phyloP scores from a whole-genome alignment of 1,140 invertebrate genomes.

The Halictus rubicundus region DNA sequence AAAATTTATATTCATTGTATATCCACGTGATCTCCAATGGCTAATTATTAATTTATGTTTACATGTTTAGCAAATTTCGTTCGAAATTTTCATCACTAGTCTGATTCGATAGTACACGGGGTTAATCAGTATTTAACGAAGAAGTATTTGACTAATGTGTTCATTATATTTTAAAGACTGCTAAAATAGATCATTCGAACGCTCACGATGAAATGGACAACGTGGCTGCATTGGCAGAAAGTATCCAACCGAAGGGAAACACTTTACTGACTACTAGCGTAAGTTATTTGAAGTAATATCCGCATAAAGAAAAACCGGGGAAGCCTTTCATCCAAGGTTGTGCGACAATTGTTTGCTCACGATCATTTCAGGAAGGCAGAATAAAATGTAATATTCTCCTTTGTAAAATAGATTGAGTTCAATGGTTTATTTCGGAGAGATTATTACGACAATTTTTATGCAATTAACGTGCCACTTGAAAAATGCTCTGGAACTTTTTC shows the following conservation, averaged over 20 bases:
- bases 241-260: constrained; percentile 98
- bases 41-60: no score
- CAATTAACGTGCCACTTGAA: not conserved
- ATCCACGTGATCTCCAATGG: no score
- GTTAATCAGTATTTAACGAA: not conserved
- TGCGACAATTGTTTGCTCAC: constrained; percentile 62
- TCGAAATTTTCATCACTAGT: no score
- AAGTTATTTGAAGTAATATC: constrained; percentile 63
- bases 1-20: no score
- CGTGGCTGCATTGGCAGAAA: constrained; percentile 96
- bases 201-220: constrained; percentile 89
- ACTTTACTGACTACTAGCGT: constrained; percentile 94
- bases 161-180: constrained; percentile 65
- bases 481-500: constrained; percentile 44
- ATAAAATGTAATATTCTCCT: constrained; percentile 57
- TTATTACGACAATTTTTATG: constrained; percentile 46
- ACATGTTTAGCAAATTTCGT: no score
- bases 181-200: constrained; percentile 81
- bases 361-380: constrained; percentile 77
- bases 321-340: constrained; percentile 76
- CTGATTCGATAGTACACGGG: no score
- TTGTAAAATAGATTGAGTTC: constrained; percentile 52
- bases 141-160: not conserved
- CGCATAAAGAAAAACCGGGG: not conserved
- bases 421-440: constrained; percentile 39